phyloP scores from a whole-genome alignment of 1,140 invertebrate species.

The Laupala kohalensis region DNA sequence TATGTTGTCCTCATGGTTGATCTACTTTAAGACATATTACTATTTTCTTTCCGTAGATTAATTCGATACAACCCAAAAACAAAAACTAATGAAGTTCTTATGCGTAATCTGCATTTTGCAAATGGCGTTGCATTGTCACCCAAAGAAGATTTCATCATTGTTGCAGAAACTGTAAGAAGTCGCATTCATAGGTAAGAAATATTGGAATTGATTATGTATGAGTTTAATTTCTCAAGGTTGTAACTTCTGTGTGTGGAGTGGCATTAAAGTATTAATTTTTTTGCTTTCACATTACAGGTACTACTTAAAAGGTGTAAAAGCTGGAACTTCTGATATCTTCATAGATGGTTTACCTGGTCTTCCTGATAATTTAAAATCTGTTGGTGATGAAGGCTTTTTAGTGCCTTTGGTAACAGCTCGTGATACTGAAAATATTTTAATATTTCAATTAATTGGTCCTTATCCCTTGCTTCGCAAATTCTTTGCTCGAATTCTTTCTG shows the following conservation, averaged over 20 bases:
- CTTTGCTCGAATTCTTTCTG: conserved; percentile 32
- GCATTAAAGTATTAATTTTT: background rate
- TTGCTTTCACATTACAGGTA: conserved; percentile 42
- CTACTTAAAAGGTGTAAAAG: conserved; percentile 56
- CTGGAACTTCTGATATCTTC: conserved; percentile 58
- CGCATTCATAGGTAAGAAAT: conserved; percentile 31
- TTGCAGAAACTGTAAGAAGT: conserved; percentile 45
- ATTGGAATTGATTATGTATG: background rate
- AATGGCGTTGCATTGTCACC: conserved; percentile 67
- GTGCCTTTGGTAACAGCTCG: conserved; percentile 39
- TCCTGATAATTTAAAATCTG: conserved; percentile 64
- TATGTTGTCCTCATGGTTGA: too few relatives aligned
- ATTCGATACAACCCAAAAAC: conserved; percentile 48
- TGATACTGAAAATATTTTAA: conserved; percentile 34
- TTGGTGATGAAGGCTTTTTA: conserved; percentile 51
- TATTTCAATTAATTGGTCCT: conserved; percentile 33
- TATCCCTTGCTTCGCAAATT: conserved; percentile 48
- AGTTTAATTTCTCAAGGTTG: background rate
- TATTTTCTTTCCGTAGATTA: conserved; percentile 37
- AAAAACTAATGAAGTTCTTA: conserved; percentile 46
- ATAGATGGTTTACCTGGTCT: conserved; percentile 63
- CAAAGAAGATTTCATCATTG: conserved; percentile 59
- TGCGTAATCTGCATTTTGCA: conserved; percentile 58
- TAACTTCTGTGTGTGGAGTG: too few relatives aligned
- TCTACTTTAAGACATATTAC: background rate